Conservation (phyloP, 2,888 invertebrate genomes). For the Conistra vaccinii region DNA sequence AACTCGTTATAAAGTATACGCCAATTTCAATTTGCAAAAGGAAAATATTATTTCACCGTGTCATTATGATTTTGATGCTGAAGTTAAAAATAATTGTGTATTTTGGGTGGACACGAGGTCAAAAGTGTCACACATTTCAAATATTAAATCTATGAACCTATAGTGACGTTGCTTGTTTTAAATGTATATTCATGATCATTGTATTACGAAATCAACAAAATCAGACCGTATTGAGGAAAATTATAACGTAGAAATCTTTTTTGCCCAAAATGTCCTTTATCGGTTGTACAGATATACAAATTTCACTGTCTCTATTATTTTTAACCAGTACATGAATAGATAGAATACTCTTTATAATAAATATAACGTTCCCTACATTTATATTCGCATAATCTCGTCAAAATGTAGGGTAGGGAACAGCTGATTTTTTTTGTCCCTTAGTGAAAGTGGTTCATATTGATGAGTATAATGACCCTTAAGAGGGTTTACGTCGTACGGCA, state of each 20-base stretch:
- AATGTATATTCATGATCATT: background rate
- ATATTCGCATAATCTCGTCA: no score
- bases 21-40: constrained; percentile 25
- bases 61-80: background rate
- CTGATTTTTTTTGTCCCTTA: no score
- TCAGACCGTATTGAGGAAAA: background rate
- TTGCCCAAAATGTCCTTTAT: background rate
- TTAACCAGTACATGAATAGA: no score
- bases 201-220: background rate
- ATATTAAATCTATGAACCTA: background rate
- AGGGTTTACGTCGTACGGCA: no score
- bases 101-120: background rate
- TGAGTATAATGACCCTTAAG: no score
- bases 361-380: no score
- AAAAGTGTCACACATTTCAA: no score
- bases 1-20: constrained; percentile 15
- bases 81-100: background rate
- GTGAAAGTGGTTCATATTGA: no score
- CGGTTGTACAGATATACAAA: background rate
- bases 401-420: no score
- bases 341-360: no score
- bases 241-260: background rate
- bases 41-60: background rate
- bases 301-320: background rate
- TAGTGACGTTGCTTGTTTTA: background rate